phyloP scores from a whole-genome alignment of 2,113 vertebrate genomes.

The Circaetus gallicus region DNA sequence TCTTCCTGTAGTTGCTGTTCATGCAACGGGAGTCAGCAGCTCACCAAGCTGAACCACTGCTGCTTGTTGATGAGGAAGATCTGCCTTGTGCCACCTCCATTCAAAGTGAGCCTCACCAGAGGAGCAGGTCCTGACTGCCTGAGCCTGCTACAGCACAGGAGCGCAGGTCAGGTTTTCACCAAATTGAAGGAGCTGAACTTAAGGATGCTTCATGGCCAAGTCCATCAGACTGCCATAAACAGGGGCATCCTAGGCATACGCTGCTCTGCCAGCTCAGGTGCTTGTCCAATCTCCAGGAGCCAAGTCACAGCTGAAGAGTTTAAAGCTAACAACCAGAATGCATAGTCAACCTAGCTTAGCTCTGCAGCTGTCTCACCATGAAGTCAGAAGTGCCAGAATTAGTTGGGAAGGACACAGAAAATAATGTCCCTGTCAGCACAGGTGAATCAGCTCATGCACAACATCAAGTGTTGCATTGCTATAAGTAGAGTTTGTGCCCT shows the following conservation, averaged over 20 bases:
- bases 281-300: not conserved
- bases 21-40: too few species aligned
- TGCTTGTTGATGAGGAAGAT: not conserved
- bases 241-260: accelerated
- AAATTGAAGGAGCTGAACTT: too few species aligned
- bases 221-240: too few species aligned
- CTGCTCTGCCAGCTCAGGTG: not conserved
- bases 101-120: not conserved
- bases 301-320: not conserved
- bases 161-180: not conserved
- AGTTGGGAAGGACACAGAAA: not conserved
- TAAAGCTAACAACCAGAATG: not conserved
- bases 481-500: not conserved
- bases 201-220: accelerated
- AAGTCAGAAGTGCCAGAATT: not conserved
- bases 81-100: accelerated
- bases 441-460: accelerated
- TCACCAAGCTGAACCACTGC: accelerated
- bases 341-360: not conserved
- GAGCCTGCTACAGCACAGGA: not conserved
- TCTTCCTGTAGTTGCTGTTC: not conserved
- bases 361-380: accelerated
- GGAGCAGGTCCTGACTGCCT: not conserved
- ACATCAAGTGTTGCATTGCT: not conserved
- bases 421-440: not conserved